Base-by-base conservation (phyloP, 2,888 invertebrate genomes). In the Calameuta pallipes region DNA sequence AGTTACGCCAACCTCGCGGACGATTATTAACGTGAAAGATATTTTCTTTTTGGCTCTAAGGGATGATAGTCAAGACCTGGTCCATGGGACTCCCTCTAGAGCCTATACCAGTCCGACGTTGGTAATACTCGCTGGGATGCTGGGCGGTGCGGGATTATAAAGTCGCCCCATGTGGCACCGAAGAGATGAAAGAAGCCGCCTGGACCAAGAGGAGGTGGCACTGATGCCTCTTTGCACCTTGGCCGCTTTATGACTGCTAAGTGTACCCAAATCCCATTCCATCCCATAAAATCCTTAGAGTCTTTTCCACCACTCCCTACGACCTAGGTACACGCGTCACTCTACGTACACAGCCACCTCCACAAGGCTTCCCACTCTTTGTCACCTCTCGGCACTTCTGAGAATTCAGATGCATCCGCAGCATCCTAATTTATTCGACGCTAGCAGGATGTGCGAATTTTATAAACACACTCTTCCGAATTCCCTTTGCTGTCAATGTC, bases 231-330 rank as follows among this genome's bases (percentile, higher is more conserved):
- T 88, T 90, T 89, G 87, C 89, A 89, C 89, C 89, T 89, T 81
- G 77, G 85, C 86, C 86, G 87, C 87, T 90, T 90, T 90, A 90
- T 86, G 85, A 87, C 86, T 83, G 87, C 89, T 89, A 89, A 90
- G 89, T 88, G 89, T 89, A 89, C 88, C 89, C 88, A 87, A 89
- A 90, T 90, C 88, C 86, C 87, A 87, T 88, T 86, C 86, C 86
- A 75, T 79, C 86, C 86, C 87, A 87, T 89, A 89, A 87, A 89
- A 86, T 86, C 83, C 81, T 83, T 82, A 80, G 82, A 82, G 78
- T 23, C 56, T 56, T 9, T 23, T 23, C 56, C 23, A 56, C 56
- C 56, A 56, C 56, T 56, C 9, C 56, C 56, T 56, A 23, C 56
- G 56, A 56, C 23, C 56, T 56, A 56, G 56, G 56, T 56, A 56